phyloP scores from a whole-genome alignment of 92 coral and sea anemone genomes.

The Actinostola sp. region DNA sequence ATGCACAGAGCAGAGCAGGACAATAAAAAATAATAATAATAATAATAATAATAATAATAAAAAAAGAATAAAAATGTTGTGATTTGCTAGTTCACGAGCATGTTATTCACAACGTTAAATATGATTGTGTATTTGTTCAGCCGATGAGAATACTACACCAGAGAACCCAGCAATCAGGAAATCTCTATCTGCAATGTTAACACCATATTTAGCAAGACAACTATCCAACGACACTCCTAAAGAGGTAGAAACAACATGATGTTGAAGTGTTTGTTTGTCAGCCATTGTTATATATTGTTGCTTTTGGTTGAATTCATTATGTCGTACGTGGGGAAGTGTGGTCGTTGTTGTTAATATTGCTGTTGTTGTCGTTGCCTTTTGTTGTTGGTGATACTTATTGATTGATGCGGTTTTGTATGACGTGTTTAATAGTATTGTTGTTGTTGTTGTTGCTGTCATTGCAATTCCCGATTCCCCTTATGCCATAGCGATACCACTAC shows the following conservation, averaged over 20 bases:
- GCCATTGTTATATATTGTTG: no score
- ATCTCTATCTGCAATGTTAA: constrained; percentile 86
- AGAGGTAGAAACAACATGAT: constrained; percentile 53
- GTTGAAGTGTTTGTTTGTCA: neutral
- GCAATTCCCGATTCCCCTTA: neutral
- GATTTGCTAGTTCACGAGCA: no score
- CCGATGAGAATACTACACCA: constrained; percentile 84
- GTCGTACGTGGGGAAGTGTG: no score
- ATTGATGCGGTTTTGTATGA: no score
- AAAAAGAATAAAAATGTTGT: no score
- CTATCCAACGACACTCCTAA: constrained; percentile 80
- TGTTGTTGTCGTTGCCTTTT: no score
- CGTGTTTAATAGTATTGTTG: no score
- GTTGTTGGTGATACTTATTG: no score
- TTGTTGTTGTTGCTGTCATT: no score
- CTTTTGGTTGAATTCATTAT: no score
- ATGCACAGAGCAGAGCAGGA: neutral
- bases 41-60: neutral
- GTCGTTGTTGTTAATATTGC: no score
- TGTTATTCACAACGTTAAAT: neutral
- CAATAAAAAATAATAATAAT: neutral
- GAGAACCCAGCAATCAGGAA: constrained; percentile 97
- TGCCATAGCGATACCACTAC: neutral
- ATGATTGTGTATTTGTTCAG: constrained; percentile 35
- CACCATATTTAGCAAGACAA: constrained; percentile 94